A percentile compares a stretch with the other conserved stretches of the same genome.
phyloP scores from a whole-genome alignment of 1,140 invertebrate species.

The Geopemphigus sp. region DNA sequence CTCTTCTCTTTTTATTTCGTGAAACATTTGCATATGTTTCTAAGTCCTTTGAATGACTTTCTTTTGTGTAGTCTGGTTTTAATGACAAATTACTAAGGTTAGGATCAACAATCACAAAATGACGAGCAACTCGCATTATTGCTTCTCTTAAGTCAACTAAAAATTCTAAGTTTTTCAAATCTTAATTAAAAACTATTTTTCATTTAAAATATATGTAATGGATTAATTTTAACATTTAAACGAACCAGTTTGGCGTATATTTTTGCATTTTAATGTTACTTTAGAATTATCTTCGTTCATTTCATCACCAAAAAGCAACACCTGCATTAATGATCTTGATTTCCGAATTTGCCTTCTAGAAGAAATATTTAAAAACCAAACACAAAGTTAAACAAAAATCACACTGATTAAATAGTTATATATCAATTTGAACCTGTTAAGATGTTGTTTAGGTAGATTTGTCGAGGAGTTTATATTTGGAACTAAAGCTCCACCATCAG shows the following conservation, averaged over 20 bases:
- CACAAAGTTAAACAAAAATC: background rate
- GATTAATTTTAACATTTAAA: constrained; percentile 17
- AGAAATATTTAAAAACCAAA: constrained; percentile 37
- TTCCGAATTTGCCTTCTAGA: constrained; percentile 81
- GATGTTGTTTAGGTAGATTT: constrained; percentile 89
- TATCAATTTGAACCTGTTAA: constrained; percentile 61
- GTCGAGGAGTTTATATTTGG: constrained; percentile 83
- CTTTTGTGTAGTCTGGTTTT: constrained; percentile 91
- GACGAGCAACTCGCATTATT: constrained; percentile 83
- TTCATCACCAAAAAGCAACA: constrained; percentile 78
- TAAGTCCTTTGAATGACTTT: constrained; percentile 91
- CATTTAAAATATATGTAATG: background rate
- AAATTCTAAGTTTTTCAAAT: constrained; percentile 64
- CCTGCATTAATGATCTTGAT: constrained; percentile 85
- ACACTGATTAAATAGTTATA: background rate
- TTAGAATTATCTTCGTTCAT: constrained; percentile 88
- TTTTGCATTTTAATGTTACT: constrained; percentile 79
- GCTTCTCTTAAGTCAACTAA: constrained; percentile 94
- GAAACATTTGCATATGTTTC: constrained; percentile 91
- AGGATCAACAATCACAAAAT: constrained; percentile 81
- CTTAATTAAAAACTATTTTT: background rate
- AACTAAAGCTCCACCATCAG: constrained; percentile 88
- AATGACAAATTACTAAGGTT: constrained; percentile 72
- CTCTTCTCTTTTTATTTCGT: constrained; percentile 79
- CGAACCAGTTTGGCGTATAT: constrained; percentile 86